phyloP scores from a whole-genome alignment of 2,888 invertebrate species.

The Gandaritis pyraliata region DNA sequence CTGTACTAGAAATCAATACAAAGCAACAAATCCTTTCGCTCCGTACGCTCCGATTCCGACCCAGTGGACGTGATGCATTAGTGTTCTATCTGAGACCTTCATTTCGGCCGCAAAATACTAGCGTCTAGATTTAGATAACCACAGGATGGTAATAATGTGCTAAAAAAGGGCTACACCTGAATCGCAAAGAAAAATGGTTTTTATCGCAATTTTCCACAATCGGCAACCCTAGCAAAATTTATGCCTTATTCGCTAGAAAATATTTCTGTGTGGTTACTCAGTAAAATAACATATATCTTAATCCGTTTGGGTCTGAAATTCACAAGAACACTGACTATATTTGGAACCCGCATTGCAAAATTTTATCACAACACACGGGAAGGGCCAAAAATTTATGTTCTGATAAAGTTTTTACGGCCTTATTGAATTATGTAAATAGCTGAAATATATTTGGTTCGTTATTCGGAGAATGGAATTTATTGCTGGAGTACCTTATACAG shows the following conservation, averaged over 20 bases:
- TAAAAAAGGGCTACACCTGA: too few species aligned
- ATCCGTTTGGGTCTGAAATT: constrained; percentile 13
- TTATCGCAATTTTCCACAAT: too few species aligned
- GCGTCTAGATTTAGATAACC: too few species aligned
- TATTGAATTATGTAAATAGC: constrained; percentile 43
- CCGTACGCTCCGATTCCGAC: too few species aligned
- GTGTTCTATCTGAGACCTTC: too few species aligned
- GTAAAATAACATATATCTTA: constrained; percentile 14
- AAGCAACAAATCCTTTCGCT: too few species aligned
- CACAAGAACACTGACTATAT: neutral
- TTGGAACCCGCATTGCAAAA: constrained; percentile 16
- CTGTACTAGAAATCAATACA: too few species aligned
- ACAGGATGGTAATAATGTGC: too few species aligned
- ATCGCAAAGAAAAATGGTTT: too few species aligned
- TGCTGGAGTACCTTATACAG: constrained; percentile 8
- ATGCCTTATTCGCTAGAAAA: neutral
- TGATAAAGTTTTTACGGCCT: constrained; percentile 47
- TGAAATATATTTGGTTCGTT: constrained; percentile 31
- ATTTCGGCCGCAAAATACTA: too few species aligned
- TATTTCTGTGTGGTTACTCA: neutral
- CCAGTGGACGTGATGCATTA: too few species aligned
- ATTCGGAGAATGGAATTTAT: constrained; percentile 18
- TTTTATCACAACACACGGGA: constrained; percentile 33
- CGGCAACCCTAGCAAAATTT: too few species aligned
- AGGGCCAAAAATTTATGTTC: constrained; percentile 44